Conservation (phyloP, 2,888 invertebrate species). For the Uloborus plumipes region DNA sequence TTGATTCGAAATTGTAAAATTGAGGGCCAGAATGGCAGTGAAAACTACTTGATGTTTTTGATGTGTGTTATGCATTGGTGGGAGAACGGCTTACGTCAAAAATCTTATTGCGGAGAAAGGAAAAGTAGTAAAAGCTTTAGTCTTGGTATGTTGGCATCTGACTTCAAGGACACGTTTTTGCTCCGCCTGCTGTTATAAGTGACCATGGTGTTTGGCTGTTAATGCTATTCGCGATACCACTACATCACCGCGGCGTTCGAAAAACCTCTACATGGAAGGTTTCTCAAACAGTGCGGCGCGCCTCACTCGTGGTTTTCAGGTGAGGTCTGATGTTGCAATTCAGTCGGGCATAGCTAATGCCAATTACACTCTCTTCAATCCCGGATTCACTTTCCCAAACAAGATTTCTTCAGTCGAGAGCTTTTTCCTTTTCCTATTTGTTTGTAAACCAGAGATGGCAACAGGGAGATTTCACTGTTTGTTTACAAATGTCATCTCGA, state of each 20-base stretch:
- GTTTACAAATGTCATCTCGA: too few species aligned
- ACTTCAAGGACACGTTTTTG: slow-evolving; percentile 35
- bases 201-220: slow-evolving; percentile 35
- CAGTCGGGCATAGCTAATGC: too few species aligned
- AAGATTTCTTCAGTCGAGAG: too few species aligned
- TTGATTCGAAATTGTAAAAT: background rate
- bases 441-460: too few species aligned
- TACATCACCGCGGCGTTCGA: slow-evolving; percentile 39
- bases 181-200: slow-evolving; percentile 16
- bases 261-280: slow-evolving; percentile 43
- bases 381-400: too few species aligned
- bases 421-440: too few species aligned
- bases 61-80: background rate
- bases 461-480: too few species aligned
- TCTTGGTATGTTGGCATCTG: slow-evolving; percentile 14
- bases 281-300: slow-evolving; percentile 35
- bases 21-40: background rate
- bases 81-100: background rate
- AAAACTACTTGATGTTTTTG: background rate
- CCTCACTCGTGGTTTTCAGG: slow-evolving; percentile 32
- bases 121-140: slow-evolving; percentile 2
- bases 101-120: slow-evolving; percentile 13
- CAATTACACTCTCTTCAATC: too few species aligned
- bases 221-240: slow-evolving; percentile 49
- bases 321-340: slow-evolving; percentile 13